Evolutionary conservation across 2,797 vertebrate species (phyloP).

Genomic region (Premnoplex brunnescens): DNA sequence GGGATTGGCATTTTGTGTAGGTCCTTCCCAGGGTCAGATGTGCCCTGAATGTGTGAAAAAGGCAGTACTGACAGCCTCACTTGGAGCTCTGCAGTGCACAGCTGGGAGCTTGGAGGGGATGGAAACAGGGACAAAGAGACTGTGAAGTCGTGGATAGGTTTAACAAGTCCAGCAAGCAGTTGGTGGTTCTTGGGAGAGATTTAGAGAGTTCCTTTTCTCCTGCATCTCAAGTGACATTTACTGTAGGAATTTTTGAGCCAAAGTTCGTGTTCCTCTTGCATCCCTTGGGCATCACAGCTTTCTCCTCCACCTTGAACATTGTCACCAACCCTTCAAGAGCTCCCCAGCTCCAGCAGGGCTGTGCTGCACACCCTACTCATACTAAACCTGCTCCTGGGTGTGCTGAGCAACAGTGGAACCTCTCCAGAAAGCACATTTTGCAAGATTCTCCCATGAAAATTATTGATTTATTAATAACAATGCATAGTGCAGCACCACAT

Average conservation of each 20-base stretch:
- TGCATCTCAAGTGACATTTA: neutral
- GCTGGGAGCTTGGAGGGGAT: neutral
- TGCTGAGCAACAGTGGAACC: neutral
- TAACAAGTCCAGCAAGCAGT: neutral
- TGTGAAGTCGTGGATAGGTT: neutral
- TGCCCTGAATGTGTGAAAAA: neutral
- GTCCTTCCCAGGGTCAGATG: neutral
- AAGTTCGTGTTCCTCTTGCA: neutral
- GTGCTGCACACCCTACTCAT: neutral
- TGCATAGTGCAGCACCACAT: fast-evolving
- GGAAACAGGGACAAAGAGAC: neutral
- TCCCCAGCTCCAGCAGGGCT: neutral
- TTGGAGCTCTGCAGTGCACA: neutral
- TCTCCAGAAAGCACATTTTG: neutral
- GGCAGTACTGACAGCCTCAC: fast-evolving
- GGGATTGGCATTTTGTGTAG: neutral
- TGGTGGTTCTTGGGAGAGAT: neutral
- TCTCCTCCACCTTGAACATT: neutral
- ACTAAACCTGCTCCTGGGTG: neutral
- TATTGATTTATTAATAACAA: neutral
- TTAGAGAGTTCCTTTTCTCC: neutral
- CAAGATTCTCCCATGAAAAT: neutral
- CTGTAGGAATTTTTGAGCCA: neutral
- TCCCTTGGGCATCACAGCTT: neutral
- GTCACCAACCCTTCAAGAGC: neutral